Evolutionary conservation across 2,888 invertebrate genomes (phyloP).

Genomic region (Priocnemis perturbator): DNA sequence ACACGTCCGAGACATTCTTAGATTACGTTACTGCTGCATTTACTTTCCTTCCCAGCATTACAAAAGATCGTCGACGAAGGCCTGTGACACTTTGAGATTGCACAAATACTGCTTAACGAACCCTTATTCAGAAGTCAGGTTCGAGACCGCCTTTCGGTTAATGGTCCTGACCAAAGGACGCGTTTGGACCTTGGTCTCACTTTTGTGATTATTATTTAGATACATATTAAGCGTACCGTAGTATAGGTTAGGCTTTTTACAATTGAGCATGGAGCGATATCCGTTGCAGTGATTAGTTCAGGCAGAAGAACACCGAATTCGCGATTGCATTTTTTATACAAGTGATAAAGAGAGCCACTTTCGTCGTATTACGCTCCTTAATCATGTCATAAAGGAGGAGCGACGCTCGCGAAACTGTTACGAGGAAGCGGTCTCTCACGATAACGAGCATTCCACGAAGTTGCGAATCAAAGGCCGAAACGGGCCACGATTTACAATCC

Average conservation of each 20-base stretch:
- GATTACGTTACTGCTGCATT: neutral
- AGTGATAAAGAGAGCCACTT: too few relatives aligned
- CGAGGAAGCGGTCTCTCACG: slow-evolving; percentile 1
- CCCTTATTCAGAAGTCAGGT: slow-evolving; percentile 45
- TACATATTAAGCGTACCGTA: slow-evolving; percentile 65
- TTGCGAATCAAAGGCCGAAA: neutral
- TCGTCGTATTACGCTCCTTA: too few relatives aligned
- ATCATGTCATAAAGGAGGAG: too few relatives aligned
- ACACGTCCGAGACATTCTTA: too few relatives aligned
- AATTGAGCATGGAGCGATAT: slow-evolving; percentile 53
- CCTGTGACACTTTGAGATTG: slow-evolving; percentile 12
- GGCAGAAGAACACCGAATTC: too few relatives aligned
- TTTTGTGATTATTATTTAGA: slow-evolving; percentile 74
- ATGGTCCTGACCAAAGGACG: slow-evolving; percentile 43
- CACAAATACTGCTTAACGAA: slow-evolving; percentile 22
- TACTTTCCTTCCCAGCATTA: slow-evolving; percentile 7
- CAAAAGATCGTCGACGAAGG: slow-evolving; percentile 22
- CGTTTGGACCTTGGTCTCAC: slow-evolving; percentile 71
- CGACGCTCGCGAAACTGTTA: too few relatives aligned
- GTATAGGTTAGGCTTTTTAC: slow-evolving; percentile 67
- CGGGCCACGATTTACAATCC: neutral
- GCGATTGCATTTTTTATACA: too few relatives aligned
- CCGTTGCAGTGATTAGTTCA: slow-evolving; percentile 16
- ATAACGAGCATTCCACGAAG: neutral
- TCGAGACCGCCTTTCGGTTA: slow-evolving; percentile 55